Conservation (phyloP, 2,888 invertebrate species). For the Argyresthia goedartella region DNA sequence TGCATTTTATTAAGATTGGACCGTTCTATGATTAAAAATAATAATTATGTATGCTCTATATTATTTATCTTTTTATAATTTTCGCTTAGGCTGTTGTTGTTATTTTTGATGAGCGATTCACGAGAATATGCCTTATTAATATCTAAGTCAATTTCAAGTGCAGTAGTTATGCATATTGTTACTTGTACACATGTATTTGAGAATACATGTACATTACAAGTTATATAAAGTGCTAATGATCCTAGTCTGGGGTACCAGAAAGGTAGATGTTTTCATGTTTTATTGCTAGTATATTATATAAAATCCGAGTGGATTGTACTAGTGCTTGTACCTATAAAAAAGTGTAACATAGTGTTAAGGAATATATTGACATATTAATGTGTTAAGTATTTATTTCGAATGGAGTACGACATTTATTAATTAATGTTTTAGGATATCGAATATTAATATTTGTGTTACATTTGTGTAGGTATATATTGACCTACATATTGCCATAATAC, state of each 20-base stretch:
- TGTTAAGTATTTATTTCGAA: conserved; percentile 64
- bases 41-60: conserved; percentile 16
- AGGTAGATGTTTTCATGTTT: conserved; percentile 21
- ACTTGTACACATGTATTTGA: conserved; percentile 34
- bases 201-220: conserved; percentile 12
- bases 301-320: conserved; percentile 25
- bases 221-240: conserved; percentile 5
- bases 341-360: conserved; percentile 58
- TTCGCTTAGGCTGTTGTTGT: conserved; percentile 66
- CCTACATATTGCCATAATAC: conserved; percentile 33
- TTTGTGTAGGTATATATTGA: conserved; percentile 2
- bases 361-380: conserved; percentile 56
- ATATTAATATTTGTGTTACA: conserved; percentile 1
- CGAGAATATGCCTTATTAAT: conserved; percentile 65
- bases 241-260: conserved; percentile 26
- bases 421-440: not conserved
- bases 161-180: conserved; percentile 27
- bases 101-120: conserved; percentile 67
- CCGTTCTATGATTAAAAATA: not conserved
- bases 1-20: not conserved
- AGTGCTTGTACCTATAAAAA: conserved; percentile 45
- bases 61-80: conserved; percentile 49
- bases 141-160: conserved; percentile 67
- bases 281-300: conserved; percentile 23
- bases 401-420: conserved; percentile 36